A percentile compares a stretch with the other conserved stretches of the same genome.
These are phyloP conservation scores for Mythimna albipuncta DNA, from an alignment of 2,888 invertebrate species.

Conservation along the genomic window DNA sequence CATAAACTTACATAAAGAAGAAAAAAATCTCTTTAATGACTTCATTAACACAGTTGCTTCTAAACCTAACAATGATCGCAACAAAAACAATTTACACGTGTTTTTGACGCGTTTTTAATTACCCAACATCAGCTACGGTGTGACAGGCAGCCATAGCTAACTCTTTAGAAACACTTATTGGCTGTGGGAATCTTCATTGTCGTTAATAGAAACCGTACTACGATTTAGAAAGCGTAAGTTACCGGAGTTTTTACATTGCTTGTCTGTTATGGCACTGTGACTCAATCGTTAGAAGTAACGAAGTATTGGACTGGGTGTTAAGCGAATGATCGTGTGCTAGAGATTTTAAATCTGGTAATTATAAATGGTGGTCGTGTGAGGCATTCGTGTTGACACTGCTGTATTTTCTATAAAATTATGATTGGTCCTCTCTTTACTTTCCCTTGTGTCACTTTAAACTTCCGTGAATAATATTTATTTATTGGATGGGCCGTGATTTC, in stretches of 20 bases:
- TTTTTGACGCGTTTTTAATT: slow-evolving; percentile 43
- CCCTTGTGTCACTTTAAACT: background rate
- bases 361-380: slow-evolving; percentile 20
- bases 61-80: slow-evolving; percentile 20
- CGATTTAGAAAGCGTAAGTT: slow-evolving; percentile 62
- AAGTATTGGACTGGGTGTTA: slow-evolving; percentile 28
- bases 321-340: background rate
- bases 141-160: slow-evolving; percentile 55
- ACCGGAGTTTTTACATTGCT: slow-evolving; percentile 43
- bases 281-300: slow-evolving; percentile 3
- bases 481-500: no score
- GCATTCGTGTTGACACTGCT: slow-evolving; percentile 7
- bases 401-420: slow-evolving; percentile 1
- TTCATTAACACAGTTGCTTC: slow-evolving; percentile 28
- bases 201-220: slow-evolving; percentile 57
- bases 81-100: slow-evolving; percentile 30
- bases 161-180: slow-evolving; percentile 64
- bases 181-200: slow-evolving; percentile 70
- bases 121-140: slow-evolving; percentile 50
- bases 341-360: slow-evolving; percentile 20
- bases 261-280: background rate
- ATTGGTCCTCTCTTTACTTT: slow-evolving; percentile 11
- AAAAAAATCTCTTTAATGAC: slow-evolving; percentile 18
- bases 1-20: background rate
- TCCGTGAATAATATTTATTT: background rate